Conservation (phyloP, 37 sponge, comb jelly and placozoan genomes). For the Amphimedon queenslandica region DNA sequence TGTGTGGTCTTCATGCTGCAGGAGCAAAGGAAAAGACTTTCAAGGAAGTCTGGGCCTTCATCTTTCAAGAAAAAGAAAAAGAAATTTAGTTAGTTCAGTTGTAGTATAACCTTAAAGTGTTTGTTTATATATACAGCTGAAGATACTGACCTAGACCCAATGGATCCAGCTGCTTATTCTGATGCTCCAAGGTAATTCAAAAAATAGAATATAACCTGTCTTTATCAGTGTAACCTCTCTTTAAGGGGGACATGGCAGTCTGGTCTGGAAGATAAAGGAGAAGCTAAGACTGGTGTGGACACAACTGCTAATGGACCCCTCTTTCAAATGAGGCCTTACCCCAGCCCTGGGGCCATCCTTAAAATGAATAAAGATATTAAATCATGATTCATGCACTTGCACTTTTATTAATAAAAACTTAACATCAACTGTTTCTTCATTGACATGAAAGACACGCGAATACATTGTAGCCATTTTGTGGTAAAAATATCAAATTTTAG, state of each 20-base stretch:
- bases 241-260: slow-evolving; percentile 88
- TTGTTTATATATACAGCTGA: slow-evolving; percentile 8
- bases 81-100: too few relatives aligned
- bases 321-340: slow-evolving; percentile 94
- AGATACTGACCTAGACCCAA: slow-evolving; percentile 86
- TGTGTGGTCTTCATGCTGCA: too few relatives aligned
- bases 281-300: slow-evolving; percentile 94
- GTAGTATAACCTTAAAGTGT: too few relatives aligned
- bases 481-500: too few relatives aligned
- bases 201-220: background rate
- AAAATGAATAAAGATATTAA: slow-evolving; percentile 63
- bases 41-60: too few relatives aligned
- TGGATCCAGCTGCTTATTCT: slow-evolving; percentile 98
- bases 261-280: slow-evolving; percentile 76
- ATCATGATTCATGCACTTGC: too few relatives aligned
- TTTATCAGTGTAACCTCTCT: background rate
- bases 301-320: slow-evolving; percentile 95
- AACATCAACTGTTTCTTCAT: too few relatives aligned
- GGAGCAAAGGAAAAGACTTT: too few relatives aligned
- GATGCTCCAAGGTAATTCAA: slow-evolving; percentile 83
- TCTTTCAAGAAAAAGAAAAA: too few relatives aligned
- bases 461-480: too few relatives aligned
- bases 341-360: slow-evolving; percentile 91
- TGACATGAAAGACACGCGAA: too few relatives aligned
- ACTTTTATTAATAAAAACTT: too few relatives aligned